phyloP scores from a whole-genome alignment of 1,140 invertebrate genomes.

The Stenopsyche tienmushanensis region DNA sequence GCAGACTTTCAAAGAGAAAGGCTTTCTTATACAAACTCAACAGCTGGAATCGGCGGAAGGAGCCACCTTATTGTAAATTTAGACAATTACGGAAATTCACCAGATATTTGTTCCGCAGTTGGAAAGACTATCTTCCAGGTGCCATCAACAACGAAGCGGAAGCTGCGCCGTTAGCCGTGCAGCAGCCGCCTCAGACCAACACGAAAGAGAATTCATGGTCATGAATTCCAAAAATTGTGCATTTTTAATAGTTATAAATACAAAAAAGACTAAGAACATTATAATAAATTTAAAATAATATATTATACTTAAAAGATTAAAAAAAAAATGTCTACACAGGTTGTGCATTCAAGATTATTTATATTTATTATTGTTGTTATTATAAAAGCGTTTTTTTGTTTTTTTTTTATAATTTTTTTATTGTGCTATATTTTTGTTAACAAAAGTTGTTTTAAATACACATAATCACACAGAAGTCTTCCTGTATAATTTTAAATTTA shows the following conservation, averaged over 20 bases:
- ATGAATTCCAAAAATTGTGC: background rate
- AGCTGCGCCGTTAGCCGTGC: background rate
- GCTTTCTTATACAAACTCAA: slow-evolving; percentile 89
- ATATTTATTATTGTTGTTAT: background rate
- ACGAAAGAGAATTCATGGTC: slow-evolving; percentile 17
- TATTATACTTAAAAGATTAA: background rate
- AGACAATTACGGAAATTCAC: slow-evolving; percentile 88
- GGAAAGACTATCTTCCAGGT: slow-evolving; percentile 89
- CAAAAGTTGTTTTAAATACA: background rate
- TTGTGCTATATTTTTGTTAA: background rate
- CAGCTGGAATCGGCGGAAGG: slow-evolving; percentile 88
- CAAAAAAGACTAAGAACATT: background rate
- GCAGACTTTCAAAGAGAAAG: slow-evolving; percentile 89
- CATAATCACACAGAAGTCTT: background rate
- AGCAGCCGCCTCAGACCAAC: slow-evolving; percentile 14
- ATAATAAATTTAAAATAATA: background rate
- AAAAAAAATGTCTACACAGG: slow-evolving; percentile 6
- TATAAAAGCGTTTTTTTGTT: background rate
- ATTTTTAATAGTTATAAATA: background rate
- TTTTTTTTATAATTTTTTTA: background rate
- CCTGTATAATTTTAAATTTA: too few species aligned
- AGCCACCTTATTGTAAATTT: slow-evolving; percentile 91
- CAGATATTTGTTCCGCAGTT: slow-evolving; percentile 85
- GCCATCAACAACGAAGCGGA: slow-evolving; percentile 57
- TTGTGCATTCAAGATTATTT: slow-evolving; percentile 17